Percentiles rank a stretch among this genome's conserved stretches.
phyloP scores from a whole-genome alignment of 2,888 invertebrate genomes.

The Lissonota sp. region DNA sequence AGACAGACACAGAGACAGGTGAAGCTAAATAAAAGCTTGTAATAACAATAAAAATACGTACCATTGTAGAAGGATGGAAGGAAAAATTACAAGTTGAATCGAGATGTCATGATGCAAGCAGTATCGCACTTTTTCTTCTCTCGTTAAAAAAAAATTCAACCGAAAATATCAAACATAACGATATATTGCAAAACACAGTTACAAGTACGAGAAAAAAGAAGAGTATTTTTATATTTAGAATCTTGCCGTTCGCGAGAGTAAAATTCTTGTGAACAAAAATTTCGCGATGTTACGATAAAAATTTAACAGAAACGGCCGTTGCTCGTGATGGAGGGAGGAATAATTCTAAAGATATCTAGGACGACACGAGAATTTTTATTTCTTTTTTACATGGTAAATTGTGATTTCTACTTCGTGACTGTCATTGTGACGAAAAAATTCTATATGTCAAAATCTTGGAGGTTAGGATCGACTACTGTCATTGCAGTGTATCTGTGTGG shows the following conservation, averaged over 20 bases:
- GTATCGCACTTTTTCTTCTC: conserved; percentile 1
- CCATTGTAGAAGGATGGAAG: conserved; percentile 42
- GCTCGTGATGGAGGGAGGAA: not conserved
- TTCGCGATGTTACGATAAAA: conserved; percentile 28
- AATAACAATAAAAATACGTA: conserved; percentile 35
- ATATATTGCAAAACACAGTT: conserved; percentile 62
- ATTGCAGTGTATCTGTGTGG: conserved; percentile 20
- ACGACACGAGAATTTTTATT: conserved; percentile 39
- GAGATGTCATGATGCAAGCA: conserved; percentile 30
- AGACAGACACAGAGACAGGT: no score
- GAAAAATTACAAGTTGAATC: conserved; percentile 27
- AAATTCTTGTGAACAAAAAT: conserved; percentile 42
- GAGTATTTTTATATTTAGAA: conserved; percentile 62
- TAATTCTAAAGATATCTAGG: conserved; percentile 16
- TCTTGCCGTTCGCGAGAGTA: conserved; percentile 31
- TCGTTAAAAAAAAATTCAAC: conserved; percentile 23
- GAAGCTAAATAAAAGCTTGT: no score
- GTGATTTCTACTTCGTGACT: conserved; percentile 51
- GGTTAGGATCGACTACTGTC: conserved; percentile 63
- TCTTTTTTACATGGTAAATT: conserved; percentile 48
- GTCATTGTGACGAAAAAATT: conserved; percentile 62
- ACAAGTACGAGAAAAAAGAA: conserved; percentile 57
- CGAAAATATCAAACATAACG: conserved; percentile 34
- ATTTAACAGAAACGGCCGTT: conserved; percentile 12
- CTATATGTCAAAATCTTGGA: conserved; percentile 65